Base-by-base conservation (phyloP, 2,113 vertebrate genomes). In the Ctenodactylus gundi region DNA sequence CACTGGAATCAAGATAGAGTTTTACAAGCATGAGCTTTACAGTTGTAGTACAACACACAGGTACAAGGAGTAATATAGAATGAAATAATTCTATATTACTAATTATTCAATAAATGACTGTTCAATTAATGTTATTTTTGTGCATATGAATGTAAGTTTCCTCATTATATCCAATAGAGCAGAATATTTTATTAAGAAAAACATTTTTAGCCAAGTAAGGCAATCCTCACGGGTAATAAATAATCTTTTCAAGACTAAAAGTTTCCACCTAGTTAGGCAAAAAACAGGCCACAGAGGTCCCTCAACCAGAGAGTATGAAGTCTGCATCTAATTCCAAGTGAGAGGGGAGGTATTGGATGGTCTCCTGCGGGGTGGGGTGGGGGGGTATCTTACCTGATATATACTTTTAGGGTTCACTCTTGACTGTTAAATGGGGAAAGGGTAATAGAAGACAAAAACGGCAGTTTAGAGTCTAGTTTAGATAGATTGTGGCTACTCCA, bases 91-190 rank as follows among this genome's bases (percentile, higher is more conserved):
- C n/a, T n/a, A n/a, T n/a, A n/a, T n/a, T n/a, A n/a, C n/a, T n/a
- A n/a, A n/a, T n/a, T 51, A 58, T 72, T 75, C 39, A n/a, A 55
- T 83, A 15, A 70, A 73, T 80, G 21, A n/a, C 46, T 81, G 90
- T 73, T 70, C 10, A 55, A 25, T 64, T 88, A 73, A 94, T 70
- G 29, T 67, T 86, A 46, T 55, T 34, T 96, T 90, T 78, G 27
- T 94, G 44, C 92, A 53, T 29, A 44, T 64, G 2, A 81, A 78
- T 41, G 36, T 90, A 46, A 91, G 92, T 88, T 89, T 95, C 25
- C 15, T 21, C 46, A 85, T 73, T 27, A 44, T 64, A 3, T 84
- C 75, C 80, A 36, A 84, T 31, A 80, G 46, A 73, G 36, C 21
- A 72, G 6, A 87, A 75, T 70, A 93, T 55, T 83, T 39, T 72